Evolutionary conservation across 2,797 vertebrate species (phyloP), one percentile per base, ranked within the genome.

Genomic region (Pangasius djambal): DNA sequence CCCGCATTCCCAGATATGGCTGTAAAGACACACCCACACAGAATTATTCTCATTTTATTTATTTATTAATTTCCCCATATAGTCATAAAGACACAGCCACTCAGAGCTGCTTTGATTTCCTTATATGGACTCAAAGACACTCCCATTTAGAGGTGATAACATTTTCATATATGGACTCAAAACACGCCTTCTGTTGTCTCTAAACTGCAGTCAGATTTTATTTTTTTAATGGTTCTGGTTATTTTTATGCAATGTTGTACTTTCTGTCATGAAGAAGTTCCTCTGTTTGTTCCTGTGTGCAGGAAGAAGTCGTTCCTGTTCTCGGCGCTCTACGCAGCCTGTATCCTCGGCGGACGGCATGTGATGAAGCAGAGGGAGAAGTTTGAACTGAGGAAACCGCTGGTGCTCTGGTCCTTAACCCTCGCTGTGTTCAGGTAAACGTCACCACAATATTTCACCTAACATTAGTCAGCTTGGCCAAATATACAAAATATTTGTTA

Each of bases 221-320:
- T 15, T 40, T 25, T 82, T 82, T 48, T 40, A 40, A 83, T 44
- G 20, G 63, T 48, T 55, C n/a, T 52, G n/a, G n/a, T 55, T 44
- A 37, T 82, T 82, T 34, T 82, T 25, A 22, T 13, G 8, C 18
- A 81, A 6, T 61, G 20, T 37, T 28, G 44, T 50, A 22, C 44
- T 50, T 78, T 16, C 48, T 52, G 48, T 40, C 34, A 7, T 28
- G 57, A 59, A 61, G 10, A 37, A 13, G 55, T 59, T 31, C 55
- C 31, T 82, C 18, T 57, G 28, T 22, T 25, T 65, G 37, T 86
- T 18, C 83, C 78, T 83, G 16, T 74, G 90, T 92, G 63, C 94
- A 99, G 99, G 99, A 99, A 99, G 96, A 99, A 99, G 89, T 99
- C 99, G 6, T 99, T 99, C 95, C 97, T 99, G 63, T 99, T 98